Percentiles rank a stretch among this genome's conserved stretches.
These are phyloP conservation scores for Heliconius hermathena DNA, from an alignment of 1,140 invertebrate genomes.

Conservation along the genomic window DNA sequence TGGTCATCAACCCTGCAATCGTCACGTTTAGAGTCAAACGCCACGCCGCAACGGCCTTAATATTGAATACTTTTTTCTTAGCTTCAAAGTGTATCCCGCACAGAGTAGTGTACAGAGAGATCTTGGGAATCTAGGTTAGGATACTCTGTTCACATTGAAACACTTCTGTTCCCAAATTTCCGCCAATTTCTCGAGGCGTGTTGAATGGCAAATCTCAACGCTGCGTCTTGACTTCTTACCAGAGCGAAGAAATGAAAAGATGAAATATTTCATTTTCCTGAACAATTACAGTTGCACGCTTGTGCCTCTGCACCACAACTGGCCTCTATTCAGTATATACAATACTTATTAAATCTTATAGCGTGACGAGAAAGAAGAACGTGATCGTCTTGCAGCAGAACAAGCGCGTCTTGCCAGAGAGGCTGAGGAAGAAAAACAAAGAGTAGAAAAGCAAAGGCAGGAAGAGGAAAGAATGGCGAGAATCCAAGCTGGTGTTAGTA, in stretches of 20 bases:
- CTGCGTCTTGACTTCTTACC: not conserved
- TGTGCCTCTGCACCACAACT: too few relatives aligned
- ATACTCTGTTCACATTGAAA: too few relatives aligned
- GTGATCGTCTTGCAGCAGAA: conserved; percentile 60
- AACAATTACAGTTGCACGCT: too few relatives aligned
- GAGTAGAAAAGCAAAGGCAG: conserved; percentile 58
- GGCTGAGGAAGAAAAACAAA: conserved; percentile 58
- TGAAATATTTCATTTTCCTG: not conserved
- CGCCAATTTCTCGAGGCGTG: too few relatives aligned
- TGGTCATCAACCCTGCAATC: too few relatives aligned
- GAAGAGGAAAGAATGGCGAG: conserved; percentile 72
- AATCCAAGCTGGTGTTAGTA: conserved; percentile 65
- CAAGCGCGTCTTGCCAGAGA: conserved; percentile 62
- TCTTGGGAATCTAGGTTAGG: too few relatives aligned
- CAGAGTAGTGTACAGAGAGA: too few relatives aligned
- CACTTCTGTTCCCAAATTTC: too few relatives aligned
- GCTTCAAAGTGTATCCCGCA: too few relatives aligned
- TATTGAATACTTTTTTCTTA: too few relatives aligned
- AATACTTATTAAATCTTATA: conserved; percentile 20
- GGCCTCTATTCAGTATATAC: not conserved
- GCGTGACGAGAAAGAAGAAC: conserved; percentile 66
- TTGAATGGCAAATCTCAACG: not conserved
- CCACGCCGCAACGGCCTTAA: too few relatives aligned
- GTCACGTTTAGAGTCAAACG: too few relatives aligned
- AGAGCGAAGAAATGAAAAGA: not conserved